Percentiles rank a stretch among this genome's conserved stretches.
These are phyloP conservation scores for Campoplex capitator DNA, from an alignment of 2,888 invertebrate genomes.

Conservation along the genomic window DNA sequence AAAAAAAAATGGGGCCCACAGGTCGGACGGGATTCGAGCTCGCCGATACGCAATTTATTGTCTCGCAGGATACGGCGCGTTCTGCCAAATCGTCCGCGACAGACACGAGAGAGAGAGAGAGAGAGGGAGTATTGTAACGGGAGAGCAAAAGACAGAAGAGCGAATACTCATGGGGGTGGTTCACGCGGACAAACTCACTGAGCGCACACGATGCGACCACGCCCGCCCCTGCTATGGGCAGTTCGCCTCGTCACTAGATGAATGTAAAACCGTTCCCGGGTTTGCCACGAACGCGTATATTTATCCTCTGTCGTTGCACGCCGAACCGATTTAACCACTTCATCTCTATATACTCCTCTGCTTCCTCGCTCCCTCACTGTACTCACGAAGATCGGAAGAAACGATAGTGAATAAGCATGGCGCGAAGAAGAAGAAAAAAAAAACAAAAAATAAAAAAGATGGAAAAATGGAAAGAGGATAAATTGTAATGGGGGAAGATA, in stretches of 20 bases:
- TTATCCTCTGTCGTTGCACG: constrained; percentile 57
- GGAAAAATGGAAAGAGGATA: neutral
- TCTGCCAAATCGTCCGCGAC: constrained; percentile 59
- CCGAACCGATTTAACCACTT: constrained; percentile 48
- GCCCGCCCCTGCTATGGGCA: constrained; percentile 55
- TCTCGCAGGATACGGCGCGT: constrained; percentile 60
- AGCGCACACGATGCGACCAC: constrained; percentile 55
- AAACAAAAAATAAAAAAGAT: too few species aligned
- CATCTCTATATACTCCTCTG: neutral
- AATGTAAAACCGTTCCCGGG: constrained; percentile 50
- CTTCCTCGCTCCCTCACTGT: neutral
- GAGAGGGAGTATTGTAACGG: neutral
- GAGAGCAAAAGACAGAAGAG: constrained; percentile 1
- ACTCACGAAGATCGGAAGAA: constrained; percentile 61
- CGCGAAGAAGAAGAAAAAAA: constrained; percentile 13
- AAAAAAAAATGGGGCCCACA: constrained; percentile 13
- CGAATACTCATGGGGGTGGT: constrained; percentile 60
- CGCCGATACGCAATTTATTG: constrained; percentile 71
- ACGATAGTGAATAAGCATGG: constrained; percentile 57
- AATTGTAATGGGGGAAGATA: neutral
- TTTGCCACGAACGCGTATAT: constrained; percentile 57
- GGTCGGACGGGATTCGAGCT: constrained; percentile 41
- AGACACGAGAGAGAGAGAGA: constrained; percentile 16
- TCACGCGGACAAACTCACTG: constrained; percentile 40
- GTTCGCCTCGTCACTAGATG: constrained; percentile 62